Evolutionary conservation across 2,888 invertebrate genomes (phyloP), one percentile per base, ranked within the genome.

Genomic region (Peribatodes rhomboidaria): DNA sequence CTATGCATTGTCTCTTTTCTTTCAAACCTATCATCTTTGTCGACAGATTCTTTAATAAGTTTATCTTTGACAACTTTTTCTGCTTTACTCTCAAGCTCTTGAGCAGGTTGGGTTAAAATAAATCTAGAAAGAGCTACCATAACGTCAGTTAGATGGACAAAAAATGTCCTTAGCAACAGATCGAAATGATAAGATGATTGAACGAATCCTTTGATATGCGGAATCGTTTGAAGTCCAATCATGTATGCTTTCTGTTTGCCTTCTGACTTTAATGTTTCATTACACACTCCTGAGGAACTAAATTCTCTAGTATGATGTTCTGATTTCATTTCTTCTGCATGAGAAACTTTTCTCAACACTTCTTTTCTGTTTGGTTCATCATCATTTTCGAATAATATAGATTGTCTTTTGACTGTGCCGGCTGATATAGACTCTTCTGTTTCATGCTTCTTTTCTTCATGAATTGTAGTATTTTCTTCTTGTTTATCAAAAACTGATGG

Each of bases 101-200:
- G 46, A 11, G 79, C 71, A 31, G 88, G 87, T 67, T 89, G 85
- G 37, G 81, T 76, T 44, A 89, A 70, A 65, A 92, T 82, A 71
- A 87, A 89, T 68, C 88, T 86, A 1, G 91, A 90, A 53, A 94
- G 72, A 14, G 89, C 89, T 7, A 93, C 88, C 91, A 94, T 92
- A 0, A 94, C 88, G 70, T 92, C 92, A 1, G 93, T 92, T 6
- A 94, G 71, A 71, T 93, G 91, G 31, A 92, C 82, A 57, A 93
- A 90, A 74, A 94, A 93, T 1, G 90, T 91, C 79, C 87, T 88
- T 16, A 93, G 71, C 11, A 93, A 72, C 39, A 90, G 77, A 67
- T 90, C 84, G 52, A 86, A 89, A 33, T 88, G 85, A 60, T 84
- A 80, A 0, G 87, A 85, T 4, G 87, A 85, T 52, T 89, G 84